phyloP scores from a whole-genome alignment of 2,797 vertebrate genomes.

The Gastrophryne carolinensis region DNA sequence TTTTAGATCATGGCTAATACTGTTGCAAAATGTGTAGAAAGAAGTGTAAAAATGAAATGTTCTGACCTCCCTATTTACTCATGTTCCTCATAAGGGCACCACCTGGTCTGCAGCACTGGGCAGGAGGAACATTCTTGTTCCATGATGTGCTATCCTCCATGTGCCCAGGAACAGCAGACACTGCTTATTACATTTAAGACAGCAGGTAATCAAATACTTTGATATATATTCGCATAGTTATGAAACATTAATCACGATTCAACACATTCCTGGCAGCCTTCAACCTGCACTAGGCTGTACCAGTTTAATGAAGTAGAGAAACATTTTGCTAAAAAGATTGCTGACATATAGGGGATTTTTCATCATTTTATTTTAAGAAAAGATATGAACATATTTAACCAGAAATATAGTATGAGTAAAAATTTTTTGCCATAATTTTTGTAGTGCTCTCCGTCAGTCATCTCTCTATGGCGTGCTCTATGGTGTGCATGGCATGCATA shows the following conservation, averaged over 20 bases:
- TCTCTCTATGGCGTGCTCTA: too few relatives aligned
- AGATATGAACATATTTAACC: too few relatives aligned
- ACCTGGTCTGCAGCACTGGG: background rate
- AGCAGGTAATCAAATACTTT: conserved; percentile 6
- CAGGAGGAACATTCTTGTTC: conserved; percentile 14
- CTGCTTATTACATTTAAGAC: conserved; percentile 12
- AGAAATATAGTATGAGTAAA: too few relatives aligned
- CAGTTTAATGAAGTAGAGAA: conserved; percentile 10
- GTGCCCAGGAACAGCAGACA: conserved; percentile 18
- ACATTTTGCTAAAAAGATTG: background rate
- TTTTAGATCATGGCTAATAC: too few relatives aligned
- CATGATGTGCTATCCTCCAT: background rate
- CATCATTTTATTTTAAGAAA: background rate
- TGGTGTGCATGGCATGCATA: too few relatives aligned
- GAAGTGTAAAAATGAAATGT: background rate
- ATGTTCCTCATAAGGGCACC: background rate
- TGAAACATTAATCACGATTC: conserved; percentile 8
- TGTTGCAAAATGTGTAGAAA: too few relatives aligned
- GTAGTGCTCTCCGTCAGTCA: too few relatives aligned
- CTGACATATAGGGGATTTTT: background rate
- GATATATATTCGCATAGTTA: conserved; percentile 11
- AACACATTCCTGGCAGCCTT: conserved; percentile 29
- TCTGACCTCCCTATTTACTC: background rate
- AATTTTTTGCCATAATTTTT: too few relatives aligned
- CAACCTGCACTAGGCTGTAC: conserved; percentile 3